phyloP scores from a whole-genome alignment of 2,113 vertebrate species.

The Bostrychus sinensis region DNA sequence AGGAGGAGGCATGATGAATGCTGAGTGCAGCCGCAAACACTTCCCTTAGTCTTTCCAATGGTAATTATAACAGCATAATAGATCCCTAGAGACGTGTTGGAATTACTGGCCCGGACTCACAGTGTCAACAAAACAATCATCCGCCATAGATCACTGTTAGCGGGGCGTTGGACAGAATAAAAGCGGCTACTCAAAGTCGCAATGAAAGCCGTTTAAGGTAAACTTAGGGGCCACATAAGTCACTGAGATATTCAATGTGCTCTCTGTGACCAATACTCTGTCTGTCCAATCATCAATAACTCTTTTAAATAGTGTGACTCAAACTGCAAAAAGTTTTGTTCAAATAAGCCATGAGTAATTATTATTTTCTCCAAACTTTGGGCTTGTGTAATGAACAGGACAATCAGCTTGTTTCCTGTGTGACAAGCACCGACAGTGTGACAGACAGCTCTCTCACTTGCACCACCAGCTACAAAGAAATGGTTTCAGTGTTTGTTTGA shows the following conservation, averaged over 20 bases:
- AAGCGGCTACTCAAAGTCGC: constrained; percentile 26
- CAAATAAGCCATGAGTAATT: background rate
- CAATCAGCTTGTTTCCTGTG: background rate
- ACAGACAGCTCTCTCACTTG: background rate
- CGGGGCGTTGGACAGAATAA: constrained; percentile 5
- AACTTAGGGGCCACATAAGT: background rate
- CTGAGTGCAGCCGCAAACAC: constrained; percentile 30
- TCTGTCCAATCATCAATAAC: background rate
- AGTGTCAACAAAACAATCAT: constrained; percentile 59
- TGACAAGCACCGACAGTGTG: background rate
- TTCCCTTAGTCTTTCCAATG: constrained; percentile 48
- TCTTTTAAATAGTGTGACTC: too few relatives aligned
- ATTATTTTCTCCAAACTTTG: background rate
- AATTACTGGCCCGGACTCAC: constrained; percentile 52
- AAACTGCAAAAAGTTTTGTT: background rate
- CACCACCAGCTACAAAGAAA: background rate
- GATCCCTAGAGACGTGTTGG: constrained; percentile 43
- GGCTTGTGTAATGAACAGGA: background rate
- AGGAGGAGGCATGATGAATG: constrained; percentile 57
- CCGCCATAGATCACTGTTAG: constrained; percentile 48
- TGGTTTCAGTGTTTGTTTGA: background rate
- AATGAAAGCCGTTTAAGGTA: background rate
- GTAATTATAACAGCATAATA: constrained; percentile 70
- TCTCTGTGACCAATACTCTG: constrained; percentile 10
- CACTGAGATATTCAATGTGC: background rate